phyloP scores from a whole-genome alignment of 1,140 invertebrate species.

The Ditylenchus dipsaci region DNA sequence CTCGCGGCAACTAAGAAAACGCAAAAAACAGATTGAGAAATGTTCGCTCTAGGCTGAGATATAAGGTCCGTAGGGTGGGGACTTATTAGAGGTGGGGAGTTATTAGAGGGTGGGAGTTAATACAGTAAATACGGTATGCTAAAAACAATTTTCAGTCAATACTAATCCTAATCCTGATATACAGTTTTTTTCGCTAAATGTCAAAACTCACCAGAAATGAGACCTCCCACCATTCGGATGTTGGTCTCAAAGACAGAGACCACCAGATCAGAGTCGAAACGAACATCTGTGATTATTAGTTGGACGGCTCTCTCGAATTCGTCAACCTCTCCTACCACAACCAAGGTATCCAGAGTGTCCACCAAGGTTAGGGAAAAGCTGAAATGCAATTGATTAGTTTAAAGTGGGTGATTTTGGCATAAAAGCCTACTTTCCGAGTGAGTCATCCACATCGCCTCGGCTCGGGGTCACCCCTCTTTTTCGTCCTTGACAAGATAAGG shows the following conservation, averaged over 20 bases:
- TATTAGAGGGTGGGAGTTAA: too few species aligned
- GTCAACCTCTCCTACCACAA: slow-evolving; percentile 80
- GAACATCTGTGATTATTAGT: slow-evolving; percentile 72
- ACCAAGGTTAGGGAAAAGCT: slow-evolving; percentile 80
- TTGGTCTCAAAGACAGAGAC: slow-evolving; percentile 98
- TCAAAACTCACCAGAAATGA: slow-evolving; percentile 43
- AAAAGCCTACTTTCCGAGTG: slow-evolving; percentile 74
- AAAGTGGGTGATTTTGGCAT: background rate
- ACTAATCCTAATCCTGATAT: too few species aligned
- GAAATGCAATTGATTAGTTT: background rate
- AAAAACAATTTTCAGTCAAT: too few species aligned
- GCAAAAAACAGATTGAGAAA: too few species aligned
- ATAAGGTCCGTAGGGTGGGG: too few species aligned
- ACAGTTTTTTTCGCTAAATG: background rate
- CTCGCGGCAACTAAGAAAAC: too few species aligned
- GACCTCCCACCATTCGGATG: slow-evolving; percentile 86
- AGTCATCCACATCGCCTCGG: slow-evolving; percentile 77
- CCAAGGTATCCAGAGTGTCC: slow-evolving; percentile 86
- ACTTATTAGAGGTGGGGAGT: too few species aligned
- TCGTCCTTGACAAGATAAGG: slow-evolving; percentile 87
- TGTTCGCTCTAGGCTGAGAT: too few species aligned
- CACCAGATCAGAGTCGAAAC: slow-evolving; percentile 86
- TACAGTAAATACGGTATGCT: too few species aligned
- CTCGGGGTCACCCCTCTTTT: slow-evolving; percentile 73
- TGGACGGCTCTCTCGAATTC: slow-evolving; percentile 88